Conservation (phyloP, 2,797 vertebrate genomes). For the Benthosema pterotum region DNA sequence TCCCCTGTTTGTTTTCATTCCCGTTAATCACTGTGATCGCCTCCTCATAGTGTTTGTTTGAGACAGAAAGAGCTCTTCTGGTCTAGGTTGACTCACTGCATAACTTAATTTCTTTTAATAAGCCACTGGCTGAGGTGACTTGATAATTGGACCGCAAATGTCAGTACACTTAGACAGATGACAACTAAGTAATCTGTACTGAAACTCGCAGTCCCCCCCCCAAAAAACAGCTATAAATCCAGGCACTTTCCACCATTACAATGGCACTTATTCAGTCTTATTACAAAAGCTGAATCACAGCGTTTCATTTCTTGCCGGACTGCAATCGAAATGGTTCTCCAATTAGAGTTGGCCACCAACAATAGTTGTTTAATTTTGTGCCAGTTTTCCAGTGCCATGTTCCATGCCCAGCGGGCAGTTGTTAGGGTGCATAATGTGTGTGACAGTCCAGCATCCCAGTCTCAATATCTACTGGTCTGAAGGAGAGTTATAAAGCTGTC, state of each 20-base stretch:
- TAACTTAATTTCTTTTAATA: conserved; percentile 19
- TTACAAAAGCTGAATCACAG: conserved; percentile 1
- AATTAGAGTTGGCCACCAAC: conserved; percentile 13
- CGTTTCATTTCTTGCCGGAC: conserved; percentile 10
- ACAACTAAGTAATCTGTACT: conserved; percentile 9
- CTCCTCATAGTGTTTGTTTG: conserved; percentile 18
- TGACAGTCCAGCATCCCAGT: conserved; percentile 6
- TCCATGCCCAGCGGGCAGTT: background rate
- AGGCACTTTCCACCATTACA: conserved; percentile 1
- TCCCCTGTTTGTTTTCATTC: conserved; percentile 53
- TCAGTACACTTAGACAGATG: background rate
- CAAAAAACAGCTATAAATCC: conserved; percentile 10
- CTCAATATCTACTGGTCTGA: conserved; percentile 5
- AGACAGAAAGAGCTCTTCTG: conserved; percentile 18
- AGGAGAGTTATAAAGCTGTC: conserved; percentile 24
- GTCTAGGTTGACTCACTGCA: conserved; percentile 18
- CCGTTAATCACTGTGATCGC: conserved; percentile 31
- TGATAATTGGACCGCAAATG: conserved; percentile 17
- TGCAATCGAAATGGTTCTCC: conserved; percentile 12
- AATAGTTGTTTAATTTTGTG: conserved; percentile 24
- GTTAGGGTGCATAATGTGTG: conserved; percentile 19
- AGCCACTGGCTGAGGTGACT: background rate
- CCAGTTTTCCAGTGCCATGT: conserved; percentile 1
- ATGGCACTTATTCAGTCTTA: background rate
- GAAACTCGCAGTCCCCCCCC: background rate